Evolutionary conservation across 2,113 vertebrate genomes (phyloP), one percentile per base, ranked within the genome.

Genomic region (Colius striatus): DNA sequence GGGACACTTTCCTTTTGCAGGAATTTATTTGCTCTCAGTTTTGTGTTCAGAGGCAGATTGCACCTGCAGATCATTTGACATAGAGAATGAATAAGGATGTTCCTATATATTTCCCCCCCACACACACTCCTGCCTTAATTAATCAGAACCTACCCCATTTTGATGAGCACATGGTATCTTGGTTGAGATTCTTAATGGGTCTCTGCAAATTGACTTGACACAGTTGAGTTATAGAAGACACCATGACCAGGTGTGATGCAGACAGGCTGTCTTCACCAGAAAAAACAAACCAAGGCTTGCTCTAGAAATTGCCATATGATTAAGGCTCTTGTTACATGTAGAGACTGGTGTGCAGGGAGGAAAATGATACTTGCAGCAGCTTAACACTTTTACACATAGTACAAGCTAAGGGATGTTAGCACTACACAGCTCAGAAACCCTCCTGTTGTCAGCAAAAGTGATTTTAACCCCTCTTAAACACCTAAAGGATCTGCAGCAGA

Each of bases 361-460:
- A 57, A 21, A 53, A 34, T 3, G 0, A 16, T 0, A 3, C 13
- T 11, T 25, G 13, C 4, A 62, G n/a, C 16, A 30, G 14, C 34
- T 32, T 25, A 50, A 43, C 15, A 1, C 7, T 34, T 43, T n/a
- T 12, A 25, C 10, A 1, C 19, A 15, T 6, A 5, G 13, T 8
- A 6, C 4, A 9, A 11, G 17, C 1, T 17, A 43, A 54, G 29
- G 3, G 8, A 13, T 4, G 4, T 3, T 13, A 17, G 29, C 36
- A 74, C 48, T 55, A 15, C 21, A 5, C 2, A 41, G 20, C 18
- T 73, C 4, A 11, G 43, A 80, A 6, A 60, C 30, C 25, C 63
- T n/a, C 3, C 43, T 12, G 0, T 9, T 10, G 9, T 11, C 14
- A 32, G 3, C 32, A 34, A 27, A 9, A 57, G 6, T 2, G 22